Percentiles rank a stretch among this genome's conserved stretches.
phyloP scores from a whole-genome alignment of 2,888 invertebrate species.

The Dione juno region DNA sequence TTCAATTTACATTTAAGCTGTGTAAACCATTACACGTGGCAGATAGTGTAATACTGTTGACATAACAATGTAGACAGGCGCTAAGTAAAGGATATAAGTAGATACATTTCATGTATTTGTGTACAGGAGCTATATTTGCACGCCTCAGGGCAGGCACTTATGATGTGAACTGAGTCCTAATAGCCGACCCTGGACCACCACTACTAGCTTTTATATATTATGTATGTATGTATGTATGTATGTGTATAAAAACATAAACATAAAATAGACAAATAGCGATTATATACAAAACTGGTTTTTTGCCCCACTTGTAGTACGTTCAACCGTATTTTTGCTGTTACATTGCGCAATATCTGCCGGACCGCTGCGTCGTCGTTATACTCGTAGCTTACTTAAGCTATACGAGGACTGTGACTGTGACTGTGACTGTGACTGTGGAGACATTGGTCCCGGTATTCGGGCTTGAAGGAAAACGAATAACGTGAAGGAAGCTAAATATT shows the following conservation, averaged over 20 bases:
- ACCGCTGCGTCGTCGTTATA: not conserved
- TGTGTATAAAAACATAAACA: not conserved
- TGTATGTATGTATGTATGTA: not conserved
- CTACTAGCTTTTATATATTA: not conserved
- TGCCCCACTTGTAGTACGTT: constrained; percentile 31
- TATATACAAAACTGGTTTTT: constrained; percentile 23
- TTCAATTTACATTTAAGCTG: not conserved
- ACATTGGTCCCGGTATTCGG: too few species aligned
- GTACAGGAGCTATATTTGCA: not conserved
- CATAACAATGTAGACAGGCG: not conserved
- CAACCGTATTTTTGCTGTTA: constrained; percentile 33
- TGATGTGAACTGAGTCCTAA: not conserved
- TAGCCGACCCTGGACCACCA: not conserved
- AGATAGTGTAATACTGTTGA: constrained; percentile 1
- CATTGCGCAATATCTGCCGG: constrained; percentile 27
- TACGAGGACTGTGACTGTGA: too few species aligned
- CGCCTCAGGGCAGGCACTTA: not conserved
- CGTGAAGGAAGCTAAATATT: too few species aligned
- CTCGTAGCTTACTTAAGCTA: too few species aligned
- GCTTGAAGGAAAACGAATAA: too few species aligned
- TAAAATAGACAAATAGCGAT: constrained; percentile 21
- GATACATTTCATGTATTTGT: constrained; percentile 2
- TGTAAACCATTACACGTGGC: constrained; percentile 1
- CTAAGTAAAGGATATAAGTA: constrained; percentile 3
- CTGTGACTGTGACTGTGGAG: too few species aligned